phyloP scores from a whole-genome alignment of 2,113 vertebrate species.

The Sander lucioperca region DNA sequence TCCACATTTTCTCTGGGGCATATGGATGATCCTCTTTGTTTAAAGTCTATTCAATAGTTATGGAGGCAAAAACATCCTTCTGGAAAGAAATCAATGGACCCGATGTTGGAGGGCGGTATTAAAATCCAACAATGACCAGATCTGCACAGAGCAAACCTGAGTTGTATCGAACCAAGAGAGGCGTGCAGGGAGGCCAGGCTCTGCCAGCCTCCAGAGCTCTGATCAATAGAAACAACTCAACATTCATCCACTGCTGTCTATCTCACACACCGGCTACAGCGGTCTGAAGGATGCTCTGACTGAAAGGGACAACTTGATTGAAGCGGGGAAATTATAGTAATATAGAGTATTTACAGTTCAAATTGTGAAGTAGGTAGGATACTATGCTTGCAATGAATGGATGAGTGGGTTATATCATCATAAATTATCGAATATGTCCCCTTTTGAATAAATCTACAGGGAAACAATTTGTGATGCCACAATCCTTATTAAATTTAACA shows the following conservation, averaged over 20 bases:
- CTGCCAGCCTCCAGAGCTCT: slow-evolving; percentile 68
- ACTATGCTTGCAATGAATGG: not conserved
- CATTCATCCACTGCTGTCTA: slow-evolving; percentile 68
- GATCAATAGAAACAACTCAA: slow-evolving; percentile 77
- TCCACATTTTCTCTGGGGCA: slow-evolving; percentile 72
- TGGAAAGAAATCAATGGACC: slow-evolving; percentile 78
- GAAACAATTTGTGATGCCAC: not conserved
- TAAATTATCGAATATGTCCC: slow-evolving; percentile 10
- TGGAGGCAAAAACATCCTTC: slow-evolving; percentile 77
- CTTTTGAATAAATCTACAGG: not conserved
- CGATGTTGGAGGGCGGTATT: slow-evolving; percentile 76
- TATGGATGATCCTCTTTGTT: slow-evolving; percentile 79
- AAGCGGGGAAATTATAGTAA: not conserved
- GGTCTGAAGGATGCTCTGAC: slow-evolving; percentile 49
- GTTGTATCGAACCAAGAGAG: slow-evolving; percentile 67
- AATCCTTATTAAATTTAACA: not conserved
- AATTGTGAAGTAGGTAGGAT: slow-evolving; percentile 18
- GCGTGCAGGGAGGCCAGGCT: slow-evolving; percentile 60
- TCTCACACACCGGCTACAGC: slow-evolving; percentile 49
- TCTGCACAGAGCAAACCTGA: slow-evolving; percentile 66
- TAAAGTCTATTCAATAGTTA: slow-evolving; percentile 79
- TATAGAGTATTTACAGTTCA: slow-evolving; percentile 12
- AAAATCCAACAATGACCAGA: slow-evolving; percentile 74
- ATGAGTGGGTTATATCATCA: not conserved
- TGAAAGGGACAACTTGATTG: slow-evolving; percentile 38